Evolutionary conservation across 2,113 vertebrate species (phyloP).

Genomic region (Sisor rabdophorus): DNA sequence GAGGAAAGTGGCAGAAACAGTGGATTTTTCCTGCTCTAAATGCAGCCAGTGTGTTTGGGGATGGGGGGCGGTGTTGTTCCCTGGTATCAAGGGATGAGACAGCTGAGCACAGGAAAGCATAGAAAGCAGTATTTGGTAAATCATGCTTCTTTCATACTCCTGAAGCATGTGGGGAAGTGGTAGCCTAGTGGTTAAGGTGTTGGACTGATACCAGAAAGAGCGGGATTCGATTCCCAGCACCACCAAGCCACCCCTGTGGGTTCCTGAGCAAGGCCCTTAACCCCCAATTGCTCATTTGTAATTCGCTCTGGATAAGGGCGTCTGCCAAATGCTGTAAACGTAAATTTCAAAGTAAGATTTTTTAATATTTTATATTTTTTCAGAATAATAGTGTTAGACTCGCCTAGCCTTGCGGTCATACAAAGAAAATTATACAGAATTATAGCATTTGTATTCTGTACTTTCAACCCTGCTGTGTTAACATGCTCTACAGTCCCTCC

Average conservation of each 20-base stretch:
- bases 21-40: slow-evolving; percentile 74
- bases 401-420: slow-evolving; percentile 44
- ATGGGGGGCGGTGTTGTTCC: slow-evolving; percentile 27
- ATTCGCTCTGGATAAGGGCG: too few relatives aligned
- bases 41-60: slow-evolving; percentile 54
- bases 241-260: too few relatives aligned
- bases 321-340: too few relatives aligned
- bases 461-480: slow-evolving; percentile 9
- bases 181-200: too few relatives aligned
- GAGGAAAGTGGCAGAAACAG: slow-evolving; percentile 63
- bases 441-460: slow-evolving; percentile 54
- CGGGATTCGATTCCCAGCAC: too few relatives aligned
- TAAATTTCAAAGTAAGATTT: neutral
- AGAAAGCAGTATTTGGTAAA: slow-evolving; percentile 31
- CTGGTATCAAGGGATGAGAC: slow-evolving; percentile 59
- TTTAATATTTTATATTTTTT: slow-evolving; percentile 39
- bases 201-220: too few relatives aligned
- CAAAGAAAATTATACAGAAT: slow-evolving; percentile 28
- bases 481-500: slow-evolving; percentile 3
- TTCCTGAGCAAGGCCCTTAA: too few relatives aligned
- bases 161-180: too few relatives aligned
- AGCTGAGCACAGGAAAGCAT: slow-evolving; percentile 2
- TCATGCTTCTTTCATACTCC: slow-evolving; percentile 23
- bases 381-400: neutral
- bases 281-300: too few relatives aligned